Base-by-base conservation (phyloP, 2,888 invertebrate genomes). In the Podotricha telesiphe region DNA sequence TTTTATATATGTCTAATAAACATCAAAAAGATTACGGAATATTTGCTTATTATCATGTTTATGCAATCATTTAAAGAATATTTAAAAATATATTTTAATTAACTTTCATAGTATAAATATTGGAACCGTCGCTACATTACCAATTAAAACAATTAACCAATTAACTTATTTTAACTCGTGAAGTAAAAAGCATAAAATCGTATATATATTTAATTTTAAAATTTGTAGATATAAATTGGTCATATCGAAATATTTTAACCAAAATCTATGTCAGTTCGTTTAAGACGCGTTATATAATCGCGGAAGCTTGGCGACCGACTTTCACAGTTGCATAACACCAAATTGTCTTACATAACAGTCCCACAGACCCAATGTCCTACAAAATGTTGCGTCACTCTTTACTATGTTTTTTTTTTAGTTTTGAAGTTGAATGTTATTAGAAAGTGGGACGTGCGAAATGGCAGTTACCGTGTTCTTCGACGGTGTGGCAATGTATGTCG, bases 291-390 rank as follows among this genome's bases (percentile, higher is more conserved):
- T 91, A 80, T 89, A 82, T 87, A 89, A 80, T 76, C 79, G 78
- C 91, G 92, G 92, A 91, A 92, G 88, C 86, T 78, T 74, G 77
- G 72, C 86, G 91, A 81, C 90, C 89, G 86, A 90, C 92, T 92
- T 92, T 92, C 92, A 86, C 86, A 79, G 76, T 89, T 90, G 86
- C 84, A 83, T 80, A 91, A 91, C 79, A 73, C 68, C 65, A 62
- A 71, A 68, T 65, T 62, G 51, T 72, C 76, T 92, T 92, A 82
- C 85, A 83, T 82, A 92, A 92, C 77, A 80, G 86, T 77, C 82
- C 89, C 82, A 83, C 75, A 89, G 90, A 91, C 92, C 92, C 80
- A 89, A 90, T 91, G 89, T 88, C 88, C 91, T 86, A 92, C 84
- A 89, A 84, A 84, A 22, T 56, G 78, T 91, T 90, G 85, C 86